Base-by-base conservation (phyloP, 2,113 vertebrate species). In the Heliornis fulica region DNA sequence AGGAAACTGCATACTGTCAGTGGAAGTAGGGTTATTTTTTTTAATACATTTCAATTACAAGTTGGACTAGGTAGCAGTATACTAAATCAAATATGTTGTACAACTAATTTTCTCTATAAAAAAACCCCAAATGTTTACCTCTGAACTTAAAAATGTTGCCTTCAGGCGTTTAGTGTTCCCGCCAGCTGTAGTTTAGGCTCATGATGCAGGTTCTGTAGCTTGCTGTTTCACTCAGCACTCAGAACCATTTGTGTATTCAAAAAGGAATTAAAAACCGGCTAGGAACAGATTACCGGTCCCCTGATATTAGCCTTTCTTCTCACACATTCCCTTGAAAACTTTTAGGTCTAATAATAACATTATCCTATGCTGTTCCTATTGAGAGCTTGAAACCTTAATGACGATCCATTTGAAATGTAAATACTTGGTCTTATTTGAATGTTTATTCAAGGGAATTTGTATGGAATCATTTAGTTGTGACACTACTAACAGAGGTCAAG, bases 121-220 rank as follows among this genome's bases (percentile, higher is more conserved):
- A 23, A 46, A 21, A 11, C 46, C 10, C 69, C 82, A 94, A 96
- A 95, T 89, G 91, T 96, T 94, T 97, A 95, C 87, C 94, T 97
- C 96, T 97, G 90, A 96, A 97, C 95, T 97, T 95, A 87, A 89
- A 97, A 95, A 96, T 48, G 88, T 89, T 97, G 93, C 95, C 96
- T 94, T 89, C 91, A 66, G 95, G 95, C 95, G 68, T 96, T 76
- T 56, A 19, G 46, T 69, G 54, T 90, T 93, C 90, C 77, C 93
- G 86, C 86, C 90, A 96, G 87, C 92, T 91, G 93, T 94, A 95
- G 87, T 88, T 93, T 74, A 83, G 94, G 88, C 2, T 14, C 54
- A 46, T 34, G 54, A 45, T 76, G 77, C 69, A 60, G 59, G 72
- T 95, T 95, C 89, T 76, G 59, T 88, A 83, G 69, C 74, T 90